Percentiles rank a stretch among this genome's conserved stretches.
Evolutionary conservation across 1,140 invertebrate genomes (phyloP).

Genomic region (Laupala kohalensis): DNA sequence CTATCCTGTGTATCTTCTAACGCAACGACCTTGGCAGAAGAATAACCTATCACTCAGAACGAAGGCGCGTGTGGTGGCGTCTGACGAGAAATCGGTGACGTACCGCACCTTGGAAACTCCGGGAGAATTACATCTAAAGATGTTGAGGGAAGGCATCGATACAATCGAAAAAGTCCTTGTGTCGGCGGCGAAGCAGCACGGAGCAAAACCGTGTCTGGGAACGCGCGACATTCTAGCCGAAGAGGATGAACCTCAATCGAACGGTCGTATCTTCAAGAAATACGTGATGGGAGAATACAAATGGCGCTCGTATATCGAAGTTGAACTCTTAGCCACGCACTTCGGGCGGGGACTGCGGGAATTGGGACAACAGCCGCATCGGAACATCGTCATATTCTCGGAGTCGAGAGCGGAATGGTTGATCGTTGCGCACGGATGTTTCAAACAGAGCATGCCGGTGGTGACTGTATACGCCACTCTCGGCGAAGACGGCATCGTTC

Average conservation of each 20-base stretch:
- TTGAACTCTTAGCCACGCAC: slow-evolving; percentile 54
- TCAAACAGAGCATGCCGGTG: slow-evolving; percentile 85
- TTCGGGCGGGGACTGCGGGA: slow-evolving; percentile 66
- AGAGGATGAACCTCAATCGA: slow-evolving; percentile 82
- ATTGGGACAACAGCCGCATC: slow-evolving; percentile 43
- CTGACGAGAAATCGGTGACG: slow-evolving; percentile 46
- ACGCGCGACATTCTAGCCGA: slow-evolving; percentile 82
- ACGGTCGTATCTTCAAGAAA: slow-evolving; percentile 94
- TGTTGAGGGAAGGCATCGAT: slow-evolving; percentile 60
- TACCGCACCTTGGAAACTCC: slow-evolving; percentile 58
- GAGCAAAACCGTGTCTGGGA: slow-evolving; percentile 67
- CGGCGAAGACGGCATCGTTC: slow-evolving; percentile 88
- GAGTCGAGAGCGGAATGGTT: slow-evolving; percentile 97
- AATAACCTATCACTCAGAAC: too few species aligned
- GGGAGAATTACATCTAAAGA: slow-evolving; percentile 47
- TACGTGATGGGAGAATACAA: slow-evolving; percentile 86
- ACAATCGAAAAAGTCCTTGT: slow-evolving; percentile 80
- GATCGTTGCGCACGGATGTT: slow-evolving; percentile 83
- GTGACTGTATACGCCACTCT: slow-evolving; percentile 95
- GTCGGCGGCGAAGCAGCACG: slow-evolving; percentile 58
- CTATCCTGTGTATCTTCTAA: too few species aligned
- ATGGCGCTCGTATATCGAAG: slow-evolving; percentile 76
- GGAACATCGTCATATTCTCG: slow-evolving; percentile 85
- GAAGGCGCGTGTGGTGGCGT: slow-evolving; percentile 41
- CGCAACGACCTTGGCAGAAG: too few species aligned